Evolutionary conservation across 2,113 vertebrate genomes (phyloP), one percentile per base, ranked within the genome.

Genomic region (Clarias batrachus): DNA sequence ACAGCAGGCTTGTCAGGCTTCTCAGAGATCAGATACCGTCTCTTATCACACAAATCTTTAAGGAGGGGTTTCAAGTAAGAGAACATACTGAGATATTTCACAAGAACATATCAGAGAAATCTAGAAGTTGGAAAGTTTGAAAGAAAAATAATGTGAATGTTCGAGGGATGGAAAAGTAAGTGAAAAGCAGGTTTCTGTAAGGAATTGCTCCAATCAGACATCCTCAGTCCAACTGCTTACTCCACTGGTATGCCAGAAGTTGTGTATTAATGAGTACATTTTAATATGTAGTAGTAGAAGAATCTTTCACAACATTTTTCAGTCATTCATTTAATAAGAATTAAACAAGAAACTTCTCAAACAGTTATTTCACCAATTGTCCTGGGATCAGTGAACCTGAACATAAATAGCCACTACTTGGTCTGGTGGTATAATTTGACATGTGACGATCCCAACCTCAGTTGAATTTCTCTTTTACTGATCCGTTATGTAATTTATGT

Each of bases 21-120:
- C 62, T 59, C 63, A 86, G 33, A 62, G 54, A 81, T 86, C 85
- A 60, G 65, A 86, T 86, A 62, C 85, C 1, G 27, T 71, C 30
- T 81, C 52, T 73, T 86, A 81, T 81, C 76, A 77, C 27, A 37
- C 83, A 33, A 6, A 63, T 77, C 56, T 62, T 76, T 77, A 59
- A 85, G 83, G 83, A 78, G 59, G 37, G 25, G 60, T 23, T 60
- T 73, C 54, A 60, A 37, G 70, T 60, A 74, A 70, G 52, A 27
- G 37, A 62, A 37, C 73, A 52, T 33, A 23, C 41, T 27, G 33
- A 37, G 59, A 79, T 54, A 56, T 85, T 63, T 85, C 37, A 48
- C 63, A 59, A 66, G 59, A 25, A 41, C 30, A 23, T 80, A 79
- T 85, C 73, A 79, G 41, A 66, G 62, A 68, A 37, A 57, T 65